Percentiles rank a stretch among this genome's conserved stretches.
phyloP scores from a whole-genome alignment of 2,888 invertebrate genomes.

The Cacoxenus indagator region DNA sequence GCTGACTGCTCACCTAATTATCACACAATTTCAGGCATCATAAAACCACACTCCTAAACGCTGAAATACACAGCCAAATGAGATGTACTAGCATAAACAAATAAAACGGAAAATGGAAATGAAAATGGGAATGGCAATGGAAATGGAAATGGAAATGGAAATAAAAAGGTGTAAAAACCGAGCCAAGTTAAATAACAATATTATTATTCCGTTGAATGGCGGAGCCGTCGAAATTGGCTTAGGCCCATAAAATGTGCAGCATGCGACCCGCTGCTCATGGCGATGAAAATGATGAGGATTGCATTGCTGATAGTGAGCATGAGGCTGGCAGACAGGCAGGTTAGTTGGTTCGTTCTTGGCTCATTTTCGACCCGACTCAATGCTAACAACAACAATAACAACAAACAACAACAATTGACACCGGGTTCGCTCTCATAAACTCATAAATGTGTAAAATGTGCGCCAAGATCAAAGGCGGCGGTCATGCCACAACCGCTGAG shows the following conservation, averaged over 20 bases:
- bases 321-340: not conserved
- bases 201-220: constrained; percentile 12
- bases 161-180: not conserved
- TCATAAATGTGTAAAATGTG: constrained; percentile 55
- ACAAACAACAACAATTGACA: constrained; percentile 1
- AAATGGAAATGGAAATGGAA: not conserved
- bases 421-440: constrained; percentile 45
- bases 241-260: constrained; percentile 17
- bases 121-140: not conserved
- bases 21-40: constrained; percentile 59
- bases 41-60: constrained; percentile 38
- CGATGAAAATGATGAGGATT: not conserved
- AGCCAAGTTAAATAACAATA: constrained; percentile 12
- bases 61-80: not conserved
- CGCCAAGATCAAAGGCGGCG: constrained; percentile 54
- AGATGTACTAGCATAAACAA: constrained; percentile 13
- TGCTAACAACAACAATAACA: too few species aligned
- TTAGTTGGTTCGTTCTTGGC: not conserved
- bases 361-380: not conserved
- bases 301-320: not conserved
- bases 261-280: not conserved
- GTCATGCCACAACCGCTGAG: not conserved
- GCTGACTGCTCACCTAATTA: constrained; percentile 61
- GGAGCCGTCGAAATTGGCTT: not conserved
- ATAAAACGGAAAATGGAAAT: not conserved